Evolutionary conservation across 2,113 vertebrate genomes (phyloP).

Genomic region (Notothenia rossii): DNA sequence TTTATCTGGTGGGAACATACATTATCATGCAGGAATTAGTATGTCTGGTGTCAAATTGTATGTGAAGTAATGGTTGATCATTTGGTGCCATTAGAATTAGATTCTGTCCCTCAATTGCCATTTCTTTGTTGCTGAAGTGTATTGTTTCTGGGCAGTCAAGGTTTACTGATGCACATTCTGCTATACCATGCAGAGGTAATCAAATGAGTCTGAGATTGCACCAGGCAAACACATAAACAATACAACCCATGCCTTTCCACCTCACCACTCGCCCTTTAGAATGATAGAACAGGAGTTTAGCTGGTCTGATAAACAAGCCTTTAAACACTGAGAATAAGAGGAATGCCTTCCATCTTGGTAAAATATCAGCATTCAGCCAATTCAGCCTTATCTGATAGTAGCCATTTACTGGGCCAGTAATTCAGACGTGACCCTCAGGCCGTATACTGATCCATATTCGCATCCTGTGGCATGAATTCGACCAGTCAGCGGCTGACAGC

Average conservation of each 20-base stretch:
- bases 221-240: slow-evolving; percentile 32
- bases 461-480: slow-evolving; percentile 32
- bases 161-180: slow-evolving; percentile 51
- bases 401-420: slow-evolving; percentile 35
- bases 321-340: not conserved
- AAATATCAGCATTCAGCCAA: slow-evolving; percentile 37
- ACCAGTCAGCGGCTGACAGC: slow-evolving; percentile 53
- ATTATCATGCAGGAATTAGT: slow-evolving; percentile 31
- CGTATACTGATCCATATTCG: slow-evolving; percentile 37
- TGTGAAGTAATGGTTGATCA: slow-evolving; percentile 29
- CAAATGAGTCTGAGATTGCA: slow-evolving; percentile 34
- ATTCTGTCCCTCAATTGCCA: slow-evolving; percentile 12
- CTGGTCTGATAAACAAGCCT: slow-evolving; percentile 11
- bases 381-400: slow-evolving; percentile 40
- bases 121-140: slow-evolving; percentile 28
- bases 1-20: slow-evolving; percentile 4
- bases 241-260: slow-evolving; percentile 3
- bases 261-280: not conserved
- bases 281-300: slow-evolving; percentile 7
- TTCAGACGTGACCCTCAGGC: slow-evolving; percentile 60
- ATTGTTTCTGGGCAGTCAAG: slow-evolving; percentile 20
- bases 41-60: slow-evolving; percentile 11
- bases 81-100: slow-evolving; percentile 4
- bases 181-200: slow-evolving; percentile 42
- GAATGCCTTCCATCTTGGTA: slow-evolving; percentile 8